phyloP scores from a whole-genome alignment of 2,888 invertebrate species.

The Barypeithes pellucidus region DNA sequence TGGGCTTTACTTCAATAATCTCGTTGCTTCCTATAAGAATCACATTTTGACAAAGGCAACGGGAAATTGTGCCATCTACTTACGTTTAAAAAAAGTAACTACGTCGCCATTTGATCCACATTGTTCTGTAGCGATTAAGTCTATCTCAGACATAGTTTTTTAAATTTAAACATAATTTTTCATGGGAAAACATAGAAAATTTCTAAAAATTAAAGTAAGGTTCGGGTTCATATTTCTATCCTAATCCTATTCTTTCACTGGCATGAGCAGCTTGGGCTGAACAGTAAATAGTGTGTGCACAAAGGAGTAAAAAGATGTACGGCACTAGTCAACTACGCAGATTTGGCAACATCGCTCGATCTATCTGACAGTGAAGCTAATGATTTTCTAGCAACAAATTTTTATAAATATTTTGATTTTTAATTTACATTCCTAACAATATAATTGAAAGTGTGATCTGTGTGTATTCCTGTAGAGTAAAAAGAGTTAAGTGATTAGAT shows the following conservation, averaged over 20 bases:
- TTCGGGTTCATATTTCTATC: too few relatives aligned
- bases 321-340: too few relatives aligned
- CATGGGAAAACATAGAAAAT: too few relatives aligned
- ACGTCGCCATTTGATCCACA: slow-evolving; percentile 58
- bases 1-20: slow-evolving; percentile 50
- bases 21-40: slow-evolving; percentile 54
- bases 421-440: background rate
- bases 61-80: slow-evolving; percentile 24
- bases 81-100: slow-evolving; percentile 53
- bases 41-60: slow-evolving; percentile 2
- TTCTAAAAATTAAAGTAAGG: background rate
- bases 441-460: background rate
- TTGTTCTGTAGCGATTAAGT: slow-evolving; percentile 58
- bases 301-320: too few relatives aligned
- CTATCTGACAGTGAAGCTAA: slow-evolving; percentile 5
- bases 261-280: background rate
- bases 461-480: background rate
- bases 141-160: slow-evolving; percentile 39
- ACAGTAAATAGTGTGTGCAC: too few relatives aligned
- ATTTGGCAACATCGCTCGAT: background rate
- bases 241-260: too few relatives aligned
- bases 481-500: background rate
- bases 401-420: slow-evolving; percentile 2
- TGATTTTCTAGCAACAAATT: background rate
- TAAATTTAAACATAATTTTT: background rate